Evolutionary conservation across 2,888 invertebrate genomes (phyloP), one percentile per base, ranked within the genome.

Genomic region (Spilosoma lubricipeda): DNA sequence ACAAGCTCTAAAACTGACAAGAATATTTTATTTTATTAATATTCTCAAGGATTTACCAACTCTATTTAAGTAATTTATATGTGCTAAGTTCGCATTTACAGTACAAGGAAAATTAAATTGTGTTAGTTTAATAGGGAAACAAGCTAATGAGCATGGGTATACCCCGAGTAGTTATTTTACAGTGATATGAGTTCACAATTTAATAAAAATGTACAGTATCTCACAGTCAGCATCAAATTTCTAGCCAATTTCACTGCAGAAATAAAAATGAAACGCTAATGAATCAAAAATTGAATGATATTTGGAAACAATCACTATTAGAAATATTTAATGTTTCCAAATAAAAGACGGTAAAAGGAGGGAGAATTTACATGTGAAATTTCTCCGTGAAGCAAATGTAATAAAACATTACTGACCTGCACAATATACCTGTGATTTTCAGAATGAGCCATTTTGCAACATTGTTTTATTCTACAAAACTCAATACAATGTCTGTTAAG

Each of bases 401-500:
- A 45, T 45, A 48, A 76, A 80, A 77, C 76, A 75, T 76, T 77
- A 93, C 93, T 90, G 81, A 98, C 98, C 97, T 98, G 98, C 86
- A 97, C 97, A 91, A 97, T 97, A 93, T 97, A 97, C 90, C 97
- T 96, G 92, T 96, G 96, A 94, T 96, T 96, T 90, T 97, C 97
- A 92, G 95, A 92, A 89, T 95, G 93, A 91, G 96, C 96, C 96
- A 96, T 96, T 90, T 92, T 96, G 93, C 90, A 93, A 90, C 94
- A 94, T 94, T 91, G 89, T 94, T 89, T 89, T 93, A 90, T 86
- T 89, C 87, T 88, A 87, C 85, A 76, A 79, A 83, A 83, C 81
- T 85, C 83, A 88, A 90, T 89, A 23, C 66, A 67, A 67, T 63
- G 20, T 67, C 59, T 67, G 20, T 45, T n/a, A 65, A 9, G 39